Conservation (phyloP, 2,113 vertebrate genomes). For the Microtus oregoni region DNA sequence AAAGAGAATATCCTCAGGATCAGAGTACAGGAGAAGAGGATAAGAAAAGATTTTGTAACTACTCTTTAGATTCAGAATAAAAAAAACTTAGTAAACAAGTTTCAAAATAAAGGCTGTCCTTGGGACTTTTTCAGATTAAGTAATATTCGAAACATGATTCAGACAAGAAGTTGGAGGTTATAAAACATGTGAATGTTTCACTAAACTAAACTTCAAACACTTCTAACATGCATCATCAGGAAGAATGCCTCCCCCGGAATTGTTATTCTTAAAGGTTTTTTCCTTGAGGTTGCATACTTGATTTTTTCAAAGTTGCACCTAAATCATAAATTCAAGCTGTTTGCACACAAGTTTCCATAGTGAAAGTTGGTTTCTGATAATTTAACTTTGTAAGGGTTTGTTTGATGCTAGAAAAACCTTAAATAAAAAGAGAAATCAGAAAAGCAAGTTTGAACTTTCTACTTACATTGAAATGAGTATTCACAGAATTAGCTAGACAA, state of each 20-base stretch:
- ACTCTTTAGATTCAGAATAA: slow-evolving; percentile 8
- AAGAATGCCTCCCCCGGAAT: slow-evolving; percentile 55
- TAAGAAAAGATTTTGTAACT: background rate
- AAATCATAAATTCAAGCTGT: slow-evolving; percentile 68
- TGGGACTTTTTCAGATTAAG: slow-evolving; percentile 55
- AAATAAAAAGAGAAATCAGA: slow-evolving; percentile 52
- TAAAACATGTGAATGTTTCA: slow-evolving; percentile 52
- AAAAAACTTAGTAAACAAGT: background rate
- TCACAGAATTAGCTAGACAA: slow-evolving; percentile 3
- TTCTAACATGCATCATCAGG: slow-evolving; percentile 53
- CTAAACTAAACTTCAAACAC: slow-evolving; percentile 65
- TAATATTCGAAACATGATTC: slow-evolving; percentile 43
- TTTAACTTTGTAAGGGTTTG: slow-evolving; percentile 61
- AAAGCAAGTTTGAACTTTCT: slow-evolving; percentile 53
- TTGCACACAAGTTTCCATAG: slow-evolving; percentile 18
- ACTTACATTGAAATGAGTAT: slow-evolving; percentile 17
- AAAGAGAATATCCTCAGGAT: background rate
- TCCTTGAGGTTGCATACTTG: slow-evolving; percentile 71
- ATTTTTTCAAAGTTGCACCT: slow-evolving; percentile 71
- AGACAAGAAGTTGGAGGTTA: slow-evolving; percentile 59
- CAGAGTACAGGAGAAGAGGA: background rate
- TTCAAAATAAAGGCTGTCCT: slow-evolving; percentile 55
- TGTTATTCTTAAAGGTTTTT: slow-evolving; percentile 67
- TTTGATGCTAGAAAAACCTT: slow-evolving; percentile 66
- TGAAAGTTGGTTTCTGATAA: slow-evolving; percentile 68